Evolutionary conservation across 1,140 invertebrate species (phyloP), one percentile per base, ranked within the genome.

Genomic region (Camponotus vicinus): DNA sequence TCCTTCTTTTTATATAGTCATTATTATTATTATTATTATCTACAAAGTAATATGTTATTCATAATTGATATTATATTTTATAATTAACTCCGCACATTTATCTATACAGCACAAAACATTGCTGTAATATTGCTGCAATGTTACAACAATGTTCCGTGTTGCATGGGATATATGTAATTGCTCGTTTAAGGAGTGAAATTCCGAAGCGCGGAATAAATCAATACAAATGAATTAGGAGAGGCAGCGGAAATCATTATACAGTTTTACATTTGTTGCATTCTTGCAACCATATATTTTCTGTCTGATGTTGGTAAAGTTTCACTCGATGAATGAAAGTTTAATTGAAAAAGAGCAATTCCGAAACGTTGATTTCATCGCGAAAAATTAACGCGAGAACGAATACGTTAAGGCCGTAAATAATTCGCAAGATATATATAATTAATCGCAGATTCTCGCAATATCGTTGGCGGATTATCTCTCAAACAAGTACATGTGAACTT

Each of bases 401-500:
- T 40, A 40, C 27, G 55, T 80, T 55, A 70, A 77, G 42, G 13
- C 21, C 27, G 40, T 77, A 64, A 70, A 80, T 80, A 80, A 40
- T n/a, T 11, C 32, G 15, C 45, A 18, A 32, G 64, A 57, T 80
- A 69, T 80, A 80, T 27, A 27, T 27, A 27, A 80, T 80, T 70
- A 80, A 80, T 8, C n/a, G 34, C 34, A 64, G 18, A 80, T 70
- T 80, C 21, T 64, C 70, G 64, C 34, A 42, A 45, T 80, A 57
- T 80, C 45, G 32, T n/a, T 80, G 45, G 63, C 55, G 45, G 77
- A 27, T 45, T 34, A 69, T 49, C 45, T 80, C 64, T 80, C 64
- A 55, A 70, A 80, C 64, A 40, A 80, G 64, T 80, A 70, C 34
- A 40, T 55, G 45, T 70, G 64, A 80, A 80, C 77, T 57, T 69